Evolutionary conservation across 2,113 vertebrate species (phyloP).

Genomic region (Poeciliopsis prolifica): DNA sequence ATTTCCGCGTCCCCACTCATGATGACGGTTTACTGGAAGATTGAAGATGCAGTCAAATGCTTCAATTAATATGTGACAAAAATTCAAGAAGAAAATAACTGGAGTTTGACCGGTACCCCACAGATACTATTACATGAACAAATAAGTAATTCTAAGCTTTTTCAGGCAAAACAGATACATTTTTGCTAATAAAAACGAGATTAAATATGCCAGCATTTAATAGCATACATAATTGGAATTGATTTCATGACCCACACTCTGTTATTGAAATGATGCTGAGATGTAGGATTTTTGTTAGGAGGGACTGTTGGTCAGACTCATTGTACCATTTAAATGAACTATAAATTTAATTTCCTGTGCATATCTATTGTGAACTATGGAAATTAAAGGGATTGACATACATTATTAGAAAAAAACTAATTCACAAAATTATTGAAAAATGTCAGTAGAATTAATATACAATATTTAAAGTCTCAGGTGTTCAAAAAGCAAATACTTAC

Average conservation of each 20-base stretch:
- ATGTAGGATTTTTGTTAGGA: neutral
- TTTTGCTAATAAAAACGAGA: no score
- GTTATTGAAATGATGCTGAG: no score
- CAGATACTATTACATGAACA: neutral
- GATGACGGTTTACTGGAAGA: conserved; percentile 62
- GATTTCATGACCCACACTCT: neutral
- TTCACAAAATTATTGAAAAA: no score
- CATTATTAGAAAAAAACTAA: no score
- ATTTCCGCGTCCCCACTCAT: conserved; percentile 87
- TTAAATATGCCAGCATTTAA: no score
- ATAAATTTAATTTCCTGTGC: neutral
- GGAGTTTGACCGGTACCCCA: neutral
- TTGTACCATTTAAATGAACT: neutral
- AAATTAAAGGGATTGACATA: no score
- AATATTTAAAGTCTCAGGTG: neutral
- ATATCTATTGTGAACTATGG: no score
- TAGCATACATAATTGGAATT: conserved; percentile 1
- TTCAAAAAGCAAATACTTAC: neutral
- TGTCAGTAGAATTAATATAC: neutral
- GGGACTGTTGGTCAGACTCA: neutral
- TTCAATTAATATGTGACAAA: neutral
- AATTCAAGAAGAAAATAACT: neutral
- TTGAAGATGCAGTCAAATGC: neutral
- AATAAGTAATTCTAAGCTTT: neutral
- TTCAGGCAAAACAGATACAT: neutral